Conservation (phyloP, 1,140 invertebrate genomes). For the Hesperophylax magnus region DNA sequence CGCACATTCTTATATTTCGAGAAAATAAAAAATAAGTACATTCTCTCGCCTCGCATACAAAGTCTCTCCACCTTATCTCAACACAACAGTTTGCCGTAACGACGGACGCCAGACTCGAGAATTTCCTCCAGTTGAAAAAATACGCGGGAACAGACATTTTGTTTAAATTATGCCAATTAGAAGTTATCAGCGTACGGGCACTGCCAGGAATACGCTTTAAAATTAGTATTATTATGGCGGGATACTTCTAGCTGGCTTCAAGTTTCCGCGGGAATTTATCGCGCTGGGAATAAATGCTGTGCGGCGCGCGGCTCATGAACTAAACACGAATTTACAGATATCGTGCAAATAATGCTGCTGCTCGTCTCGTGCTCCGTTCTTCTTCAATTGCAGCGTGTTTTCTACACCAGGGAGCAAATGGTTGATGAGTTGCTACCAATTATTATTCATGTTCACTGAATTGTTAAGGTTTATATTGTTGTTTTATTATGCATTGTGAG, state of each 20-base stretch:
- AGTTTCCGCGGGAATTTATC: neutral
- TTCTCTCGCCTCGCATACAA: neutral
- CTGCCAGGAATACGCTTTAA: neutral
- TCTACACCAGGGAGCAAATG: too few relatives aligned
- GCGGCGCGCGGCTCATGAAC: neutral
- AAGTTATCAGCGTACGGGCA: conserved; percentile 21
- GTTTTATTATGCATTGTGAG: too few relatives aligned
- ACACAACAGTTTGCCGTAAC: conserved; percentile 36
- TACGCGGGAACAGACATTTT: conserved; percentile 8
- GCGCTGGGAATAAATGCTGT: neutral
- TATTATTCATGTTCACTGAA: too few relatives aligned
- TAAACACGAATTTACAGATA: neutral
- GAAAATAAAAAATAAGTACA: conserved; percentile 45
- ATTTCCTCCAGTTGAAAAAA: conserved; percentile 12
- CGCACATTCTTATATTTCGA: conserved; percentile 32
- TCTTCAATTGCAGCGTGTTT: too few relatives aligned
- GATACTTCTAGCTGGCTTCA: neutral
- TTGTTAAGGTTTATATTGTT: too few relatives aligned
- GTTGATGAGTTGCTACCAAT: too few relatives aligned
- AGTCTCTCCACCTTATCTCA: conserved; percentile 12
- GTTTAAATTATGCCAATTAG: conserved; percentile 31
- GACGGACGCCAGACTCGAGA: neutral
- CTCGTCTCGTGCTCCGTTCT: too few relatives aligned
- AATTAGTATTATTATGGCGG: neutral
- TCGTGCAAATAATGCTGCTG: too few relatives aligned